Evolutionary conservation across 1,140 invertebrate species (phyloP).

Genomic region (Eupeodes corollae): DNA sequence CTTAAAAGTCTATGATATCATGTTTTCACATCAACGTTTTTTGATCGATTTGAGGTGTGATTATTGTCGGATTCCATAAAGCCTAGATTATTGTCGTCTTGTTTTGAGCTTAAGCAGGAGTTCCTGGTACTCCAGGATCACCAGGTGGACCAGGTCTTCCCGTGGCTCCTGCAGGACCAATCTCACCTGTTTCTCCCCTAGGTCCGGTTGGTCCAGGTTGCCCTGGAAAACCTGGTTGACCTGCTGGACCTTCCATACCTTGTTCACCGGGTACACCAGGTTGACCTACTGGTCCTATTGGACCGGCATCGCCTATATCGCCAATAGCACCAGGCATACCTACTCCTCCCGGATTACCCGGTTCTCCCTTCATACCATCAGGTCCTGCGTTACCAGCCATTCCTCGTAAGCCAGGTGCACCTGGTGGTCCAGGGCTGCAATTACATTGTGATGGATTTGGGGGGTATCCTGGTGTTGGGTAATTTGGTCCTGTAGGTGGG

Average conservation of each 20-base stretch:
- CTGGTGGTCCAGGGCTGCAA: background rate
- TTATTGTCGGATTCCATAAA: too few species aligned
- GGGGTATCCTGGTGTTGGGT: background rate
- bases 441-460: background rate
- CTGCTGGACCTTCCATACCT: background rate
- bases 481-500: background rate
- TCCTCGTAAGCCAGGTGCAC: background rate
- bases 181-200: background rate
- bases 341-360: background rate
- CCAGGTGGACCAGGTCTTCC: too few species aligned
- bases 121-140: too few species aligned
- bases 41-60: too few species aligned
- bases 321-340: background rate
- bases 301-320: background rate
- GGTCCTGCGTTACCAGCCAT: background rate
- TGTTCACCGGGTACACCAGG: background rate
- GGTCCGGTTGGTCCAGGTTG: background rate
- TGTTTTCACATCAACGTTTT: too few species aligned
- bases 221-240: background rate
- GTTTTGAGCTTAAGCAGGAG: too few species aligned
- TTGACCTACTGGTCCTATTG: background rate
- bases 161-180: too few species aligned
- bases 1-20: too few species aligned
- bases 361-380: background rate
- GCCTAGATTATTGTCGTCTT: too few species aligned